Percentiles rank a stretch among this genome's conserved stretches.
phyloP scores from a whole-genome alignment of 2,113 vertebrate species.

The Oncorhynchus keta region DNA sequence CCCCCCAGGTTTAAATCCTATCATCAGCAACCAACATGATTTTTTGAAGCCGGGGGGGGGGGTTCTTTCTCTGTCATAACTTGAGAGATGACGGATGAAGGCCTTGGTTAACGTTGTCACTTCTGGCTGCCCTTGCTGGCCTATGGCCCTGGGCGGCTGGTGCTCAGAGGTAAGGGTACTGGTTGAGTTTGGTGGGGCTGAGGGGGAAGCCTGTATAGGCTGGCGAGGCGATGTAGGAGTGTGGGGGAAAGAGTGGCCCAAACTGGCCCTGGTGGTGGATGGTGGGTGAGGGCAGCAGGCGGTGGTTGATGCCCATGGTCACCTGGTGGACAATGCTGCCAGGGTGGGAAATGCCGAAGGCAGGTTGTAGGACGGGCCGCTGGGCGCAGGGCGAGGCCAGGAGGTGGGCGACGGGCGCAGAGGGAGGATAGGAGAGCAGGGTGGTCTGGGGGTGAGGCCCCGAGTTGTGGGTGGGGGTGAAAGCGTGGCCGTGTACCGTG shows the following conservation, averaged over 20 bases:
- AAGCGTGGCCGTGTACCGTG: slow-evolving; percentile 80
- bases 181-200: slow-evolving; percentile 92
- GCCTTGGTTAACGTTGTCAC: neutral
- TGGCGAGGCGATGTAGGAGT: slow-evolving; percentile 90
- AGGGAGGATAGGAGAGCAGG: slow-evolving; percentile 79
- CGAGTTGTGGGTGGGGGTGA: slow-evolving; percentile 83
- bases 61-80: slow-evolving; percentile 77
- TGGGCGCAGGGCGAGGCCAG: slow-evolving; percentile 83
- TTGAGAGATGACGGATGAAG: slow-evolving; percentile 65
- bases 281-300: slow-evolving; percentile 81
- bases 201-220: slow-evolving; percentile 90
- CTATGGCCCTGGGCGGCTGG: slow-evolving; percentile 7
- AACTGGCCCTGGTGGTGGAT: slow-evolving; percentile 78
- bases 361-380: slow-evolving; percentile 81
- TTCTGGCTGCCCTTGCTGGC: slow-evolving; percentile 34
- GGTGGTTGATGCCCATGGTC: slow-evolving; percentile 83
- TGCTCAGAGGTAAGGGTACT: slow-evolving; percentile 95
- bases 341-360: slow-evolving; percentile 81
- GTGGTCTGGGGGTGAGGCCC: slow-evolving; percentile 76
- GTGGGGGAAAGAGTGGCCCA: slow-evolving; percentile 84
- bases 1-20: slow-evolving; percentile 78
- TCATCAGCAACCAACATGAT: slow-evolving; percentile 76
- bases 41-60: slow-evolving; percentile 79
- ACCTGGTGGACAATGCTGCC: slow-evolving; percentile 86
- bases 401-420: slow-evolving; percentile 79